Base-by-base conservation (phyloP, 2,888 invertebrate genomes). In the Synanthedon tipuliformis region DNA sequence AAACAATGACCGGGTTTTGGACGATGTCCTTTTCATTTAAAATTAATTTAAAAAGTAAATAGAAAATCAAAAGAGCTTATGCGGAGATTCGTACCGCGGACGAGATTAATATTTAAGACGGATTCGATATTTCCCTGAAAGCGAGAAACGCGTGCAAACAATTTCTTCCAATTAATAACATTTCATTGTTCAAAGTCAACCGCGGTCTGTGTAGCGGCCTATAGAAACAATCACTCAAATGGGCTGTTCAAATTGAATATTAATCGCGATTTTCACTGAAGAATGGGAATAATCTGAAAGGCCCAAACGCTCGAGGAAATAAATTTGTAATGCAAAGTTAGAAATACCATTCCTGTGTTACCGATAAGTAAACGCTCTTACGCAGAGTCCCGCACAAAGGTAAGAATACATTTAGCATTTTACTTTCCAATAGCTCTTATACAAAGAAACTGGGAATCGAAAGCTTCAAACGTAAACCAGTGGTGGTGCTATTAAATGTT, bases 251-350 rank as follows among this genome's bases (percentile, higher is more conserved):
- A 84, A 86, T 84, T 86, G 84, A 85, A 86, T 86, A 85, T 86
- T 87, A 86, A 87, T 85, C 79, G 74, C 73, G 68, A 77, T 83
- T 85, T 83, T 78, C 82, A 81, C 78, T 77, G 75, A 81, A 78
- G 82, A 83, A 78, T 77, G 71, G 71, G 68, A 80, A 85, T 84
- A 81, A 84, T 79, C 78, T 74, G 73, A 78, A 81, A 78, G 72
- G 77, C 66, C 72, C 65, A 67, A 65, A 71, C 69, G 75, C 69
- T 66, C 68, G 68, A 74, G 78, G 75, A 82, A 84, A 82, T 83
- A 83, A 83, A 86, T 86, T 85, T 85, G 86, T 85, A 84, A 86
- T 86, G 78, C 84, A 83, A 87, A 87, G 83, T 84, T 78, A 80
- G 80, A 82, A 84, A 85, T 86, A 82, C 74, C 80, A 82, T 82